Evolutionary conservation across 2,797 vertebrate species (phyloP), one percentile per base, ranked within the genome.

Genomic region (Antennarius maculatus): DNA sequence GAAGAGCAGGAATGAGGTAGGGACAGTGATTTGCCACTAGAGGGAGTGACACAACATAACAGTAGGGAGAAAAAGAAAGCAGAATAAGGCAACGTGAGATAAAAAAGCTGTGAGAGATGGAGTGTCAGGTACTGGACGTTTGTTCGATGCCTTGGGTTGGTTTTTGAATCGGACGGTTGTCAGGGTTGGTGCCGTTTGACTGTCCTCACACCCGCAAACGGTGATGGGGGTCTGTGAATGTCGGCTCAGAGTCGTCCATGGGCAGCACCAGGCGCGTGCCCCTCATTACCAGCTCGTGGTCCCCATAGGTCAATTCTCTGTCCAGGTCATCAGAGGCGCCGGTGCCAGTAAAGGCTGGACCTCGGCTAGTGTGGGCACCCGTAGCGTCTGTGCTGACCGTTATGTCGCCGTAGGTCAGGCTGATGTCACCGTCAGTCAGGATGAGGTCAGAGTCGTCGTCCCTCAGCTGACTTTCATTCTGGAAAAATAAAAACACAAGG

Each of bases 361-460:
- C 50, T 4, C 85, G 78, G 0, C 93, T 92, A 0, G 83, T 77
- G 52, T 90, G 91, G 0, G 91, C 89, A 0, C 92, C 85, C 0
- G 85, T 85, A 0, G 93, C 93, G 3, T 97, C 96, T 0, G 95
- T 94, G 66, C 91, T 97, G 76, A 97, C 93, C 0, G 96, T 95
- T 27, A 97, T 93, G 86, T 98, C 97, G 0, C 97, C 96, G 0
- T 98, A 98, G 0, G 95, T 95, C 88, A 99, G 89, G 72, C 92
- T 97, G 85, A 98, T 95, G 69, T 98, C 95, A 0, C 96, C 93
- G 0, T 99, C 97, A 0, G 96, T 95, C 91, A 98, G 89, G 89
- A 98, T 98, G 69, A 99, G 95, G 90, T 99, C 97, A 0, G 96
- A 98, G 87, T 98, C 97, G 3, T 98, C 97, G 0, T 99, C 97